Conservation (phyloP, 2,888 invertebrate species). For the Eretmocerus hayati region DNA sequence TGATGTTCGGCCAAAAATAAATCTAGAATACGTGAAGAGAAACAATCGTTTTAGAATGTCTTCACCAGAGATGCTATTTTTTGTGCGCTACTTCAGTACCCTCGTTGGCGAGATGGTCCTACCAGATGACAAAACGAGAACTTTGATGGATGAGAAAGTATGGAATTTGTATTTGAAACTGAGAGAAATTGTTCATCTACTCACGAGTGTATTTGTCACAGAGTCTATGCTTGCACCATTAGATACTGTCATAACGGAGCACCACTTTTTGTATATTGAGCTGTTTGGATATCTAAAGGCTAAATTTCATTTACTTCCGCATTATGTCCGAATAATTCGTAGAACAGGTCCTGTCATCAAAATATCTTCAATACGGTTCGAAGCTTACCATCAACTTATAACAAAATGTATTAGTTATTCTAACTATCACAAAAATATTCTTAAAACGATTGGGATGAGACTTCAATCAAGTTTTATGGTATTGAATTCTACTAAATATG, state of each 20-base stretch:
- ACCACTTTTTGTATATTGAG: background rate
- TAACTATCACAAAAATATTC: background rate
- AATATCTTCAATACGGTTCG: background rate
- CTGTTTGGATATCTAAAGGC: background rate
- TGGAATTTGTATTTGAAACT: slow-evolving; percentile 2
- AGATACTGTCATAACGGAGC: background rate
- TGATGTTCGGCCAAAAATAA: background rate
- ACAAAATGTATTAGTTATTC: background rate
- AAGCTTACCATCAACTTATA: background rate
- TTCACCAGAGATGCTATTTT: slow-evolving; percentile 2
- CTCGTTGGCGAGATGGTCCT: background rate
- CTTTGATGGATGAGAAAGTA: too few species aligned
- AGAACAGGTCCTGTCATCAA: background rate
- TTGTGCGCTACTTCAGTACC: background rate
- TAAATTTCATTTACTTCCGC: slow-evolving; percentile 2
- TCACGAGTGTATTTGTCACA: background rate
- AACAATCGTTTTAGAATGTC: slow-evolving; percentile 5
- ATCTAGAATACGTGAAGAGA: slow-evolving; percentile 1
- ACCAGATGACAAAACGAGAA: too few species aligned
- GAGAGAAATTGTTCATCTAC: background rate
- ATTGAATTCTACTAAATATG: background rate
- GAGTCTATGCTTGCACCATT: background rate
- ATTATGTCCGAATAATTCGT: background rate
- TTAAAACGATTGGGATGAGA: background rate
- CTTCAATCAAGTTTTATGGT: background rate